Evolutionary conservation across 1,140 invertebrate genomes (phyloP), one percentile per base, ranked within the genome.

Genomic region (Drusus annulatus): DNA sequence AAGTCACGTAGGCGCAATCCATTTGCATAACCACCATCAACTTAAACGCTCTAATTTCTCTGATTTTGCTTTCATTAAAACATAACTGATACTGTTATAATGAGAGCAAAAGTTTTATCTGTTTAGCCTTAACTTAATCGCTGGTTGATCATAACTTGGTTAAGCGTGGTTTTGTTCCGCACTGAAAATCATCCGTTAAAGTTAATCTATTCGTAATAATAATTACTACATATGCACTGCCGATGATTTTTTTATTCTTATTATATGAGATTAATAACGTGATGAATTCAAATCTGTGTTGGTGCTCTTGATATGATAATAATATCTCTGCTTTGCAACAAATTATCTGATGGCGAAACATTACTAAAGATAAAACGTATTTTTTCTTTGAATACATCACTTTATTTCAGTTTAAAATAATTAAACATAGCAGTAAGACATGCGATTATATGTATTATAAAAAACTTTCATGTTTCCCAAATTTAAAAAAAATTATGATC

Each of bases 21-120:
- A 75, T 75, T 75, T 75, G 52, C 71, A 75, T 75, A 75, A 75
- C 54, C 36, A 17, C 54, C n/a, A 31, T n/a, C 23, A 28, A 25
- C 15, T 60, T 75, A 75, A 75, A 16, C 71, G 71, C 54, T 75
- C 71, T 17, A 23, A 58, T 75, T 56, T 75, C 71, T 56, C 54
- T 3, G 52, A 17, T 75, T 71, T 75, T 58, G 52, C 71, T 75
- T 75, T 75, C 71, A 19, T 75, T 58, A 16, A 31, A 58, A 58
- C 31, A 58, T 16, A 31, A 23, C 52, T 58, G 16, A 52, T 51
- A n/a, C 17, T 25, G 23, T 74, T 74, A 56, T 54, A 69, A 23
- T 52, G 36, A 75, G 71, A 75, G 71, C 60, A 75, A 75, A 75
- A 75, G 54, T 75, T 75, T 36, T 21, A 56, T 58, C 19, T 13